Evolutionary conservation across 2,113 vertebrate species (phyloP).

Genomic region (Vimba vimba): DNA sequence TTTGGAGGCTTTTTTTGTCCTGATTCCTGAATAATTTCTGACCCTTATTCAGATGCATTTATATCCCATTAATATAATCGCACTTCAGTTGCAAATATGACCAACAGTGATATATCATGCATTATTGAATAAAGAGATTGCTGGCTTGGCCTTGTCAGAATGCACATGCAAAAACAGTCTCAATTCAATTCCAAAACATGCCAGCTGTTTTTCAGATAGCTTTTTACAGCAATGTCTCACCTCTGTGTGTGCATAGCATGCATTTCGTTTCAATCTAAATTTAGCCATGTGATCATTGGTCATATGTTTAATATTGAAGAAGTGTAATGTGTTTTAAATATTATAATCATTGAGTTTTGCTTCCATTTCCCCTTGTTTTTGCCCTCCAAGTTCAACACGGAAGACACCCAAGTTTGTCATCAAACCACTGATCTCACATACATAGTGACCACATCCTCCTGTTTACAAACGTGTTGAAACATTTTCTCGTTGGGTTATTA

Average conservation of each 20-base stretch:
- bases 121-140: constrained; percentile 6
- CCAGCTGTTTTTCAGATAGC: neutral
- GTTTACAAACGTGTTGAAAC: neutral
- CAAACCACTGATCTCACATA: neutral
- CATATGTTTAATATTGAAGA: neutral
- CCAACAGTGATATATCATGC: neutral
- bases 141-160: constrained; percentile 1
- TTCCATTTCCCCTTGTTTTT: neutral
- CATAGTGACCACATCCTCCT: constrained; percentile 9
- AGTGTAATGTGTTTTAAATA: neutral
- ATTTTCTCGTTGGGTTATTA: neutral
- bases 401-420: neutral
- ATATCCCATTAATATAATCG: neutral
- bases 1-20: neutral
- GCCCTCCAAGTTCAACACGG: neutral
- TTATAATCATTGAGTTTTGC: neutral
- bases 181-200: neutral
- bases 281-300: neutral
- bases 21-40: neutral
- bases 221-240: neutral
- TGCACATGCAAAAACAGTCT: neutral
- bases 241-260: neutral
- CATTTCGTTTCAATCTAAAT: neutral
- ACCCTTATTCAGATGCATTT: neutral
- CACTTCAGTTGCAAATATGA: neutral